Percentiles rank a stretch among this genome's conserved stretches.
Conservation (phyloP, 2,113 vertebrate genomes). For the Anseranas semipalmata region DNA sequence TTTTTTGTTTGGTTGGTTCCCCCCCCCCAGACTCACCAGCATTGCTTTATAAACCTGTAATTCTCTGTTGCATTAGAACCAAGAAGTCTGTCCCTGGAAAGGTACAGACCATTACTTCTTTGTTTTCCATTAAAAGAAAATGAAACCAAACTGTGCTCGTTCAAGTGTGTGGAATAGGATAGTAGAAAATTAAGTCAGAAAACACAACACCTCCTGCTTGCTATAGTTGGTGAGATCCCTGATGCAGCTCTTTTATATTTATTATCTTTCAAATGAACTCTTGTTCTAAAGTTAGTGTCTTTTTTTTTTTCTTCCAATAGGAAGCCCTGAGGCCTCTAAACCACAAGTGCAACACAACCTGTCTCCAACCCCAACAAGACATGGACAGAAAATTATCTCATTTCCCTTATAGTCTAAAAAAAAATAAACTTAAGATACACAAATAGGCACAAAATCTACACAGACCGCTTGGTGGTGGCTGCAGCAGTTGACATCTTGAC, state of each 20-base stretch:
- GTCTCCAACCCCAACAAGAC: background rate
- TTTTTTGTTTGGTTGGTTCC: background rate
- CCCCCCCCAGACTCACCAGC: background rate
- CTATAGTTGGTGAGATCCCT: background rate
- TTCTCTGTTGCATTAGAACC: conserved; percentile 14
- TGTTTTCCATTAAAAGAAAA: conserved; percentile 63
- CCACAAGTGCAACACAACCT: background rate
- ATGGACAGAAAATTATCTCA: background rate
- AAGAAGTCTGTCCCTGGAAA: conserved; percentile 24
- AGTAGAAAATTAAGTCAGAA: conserved; percentile 44
- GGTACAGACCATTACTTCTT: conserved; percentile 50
- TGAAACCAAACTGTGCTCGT: conserved; percentile 54
- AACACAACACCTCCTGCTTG: conserved; percentile 14
- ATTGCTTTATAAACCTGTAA: background rate
- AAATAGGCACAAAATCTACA: background rate
- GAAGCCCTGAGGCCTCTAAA: background rate
- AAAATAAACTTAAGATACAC: background rate
- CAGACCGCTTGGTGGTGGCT: background rate
- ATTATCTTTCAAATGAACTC: conserved; percentile 19
- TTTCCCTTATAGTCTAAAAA: background rate
- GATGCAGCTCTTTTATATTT: conserved; percentile 18
- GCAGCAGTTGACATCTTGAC: conserved; percentile 3
- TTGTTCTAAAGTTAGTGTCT: background rate
- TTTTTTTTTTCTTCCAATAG: background rate
- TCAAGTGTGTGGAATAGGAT: conserved; percentile 17